These are phyloP conservation scores for Smithornis capensis DNA, from an alignment of 2,113 vertebrate species.

Conservation along the genomic window DNA sequence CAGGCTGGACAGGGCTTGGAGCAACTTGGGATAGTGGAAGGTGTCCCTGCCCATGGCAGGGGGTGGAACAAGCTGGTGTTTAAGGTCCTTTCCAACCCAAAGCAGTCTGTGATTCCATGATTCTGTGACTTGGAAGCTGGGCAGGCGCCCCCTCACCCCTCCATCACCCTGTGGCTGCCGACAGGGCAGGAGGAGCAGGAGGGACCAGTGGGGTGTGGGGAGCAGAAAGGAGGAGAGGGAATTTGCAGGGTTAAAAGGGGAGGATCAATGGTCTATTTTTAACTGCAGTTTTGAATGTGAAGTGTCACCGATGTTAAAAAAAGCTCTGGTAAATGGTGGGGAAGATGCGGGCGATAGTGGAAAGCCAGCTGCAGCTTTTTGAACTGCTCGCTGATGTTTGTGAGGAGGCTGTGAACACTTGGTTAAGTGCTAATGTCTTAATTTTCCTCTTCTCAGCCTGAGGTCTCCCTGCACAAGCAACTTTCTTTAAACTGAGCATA, in stretches of 20 bases:
- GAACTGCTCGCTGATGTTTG: background rate
- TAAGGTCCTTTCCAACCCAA: background rate
- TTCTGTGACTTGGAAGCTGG: background rate
- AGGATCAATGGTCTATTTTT: slow-evolving; percentile 34
- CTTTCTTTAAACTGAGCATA: background rate
- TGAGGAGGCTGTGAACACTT: background rate
- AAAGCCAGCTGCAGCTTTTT: slow-evolving; percentile 57
- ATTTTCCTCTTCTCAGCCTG: slow-evolving; percentile 6
- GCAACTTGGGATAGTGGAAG: background rate
- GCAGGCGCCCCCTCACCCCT: background rate
- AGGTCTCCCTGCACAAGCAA: background rate
- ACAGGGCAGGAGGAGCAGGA: background rate
- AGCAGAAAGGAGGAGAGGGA: background rate
- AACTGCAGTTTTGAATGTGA: slow-evolving; percentile 47
- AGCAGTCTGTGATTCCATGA: background rate
- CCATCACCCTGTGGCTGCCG: background rate
- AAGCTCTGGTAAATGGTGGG: slow-evolving; percentile 38
- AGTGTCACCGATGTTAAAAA: slow-evolving; percentile 63
- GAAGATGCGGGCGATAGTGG: slow-evolving; percentile 14
- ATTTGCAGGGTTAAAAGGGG: slow-evolving; percentile 27
- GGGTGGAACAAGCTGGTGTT: accelerated
- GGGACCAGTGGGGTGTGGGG: background rate
- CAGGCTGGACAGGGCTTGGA: background rate
- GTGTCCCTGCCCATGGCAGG: background rate
- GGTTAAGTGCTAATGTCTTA: background rate